Conservation (phyloP, 2,888 invertebrate genomes). For the Caenorhabditis macrosperma region DNA sequence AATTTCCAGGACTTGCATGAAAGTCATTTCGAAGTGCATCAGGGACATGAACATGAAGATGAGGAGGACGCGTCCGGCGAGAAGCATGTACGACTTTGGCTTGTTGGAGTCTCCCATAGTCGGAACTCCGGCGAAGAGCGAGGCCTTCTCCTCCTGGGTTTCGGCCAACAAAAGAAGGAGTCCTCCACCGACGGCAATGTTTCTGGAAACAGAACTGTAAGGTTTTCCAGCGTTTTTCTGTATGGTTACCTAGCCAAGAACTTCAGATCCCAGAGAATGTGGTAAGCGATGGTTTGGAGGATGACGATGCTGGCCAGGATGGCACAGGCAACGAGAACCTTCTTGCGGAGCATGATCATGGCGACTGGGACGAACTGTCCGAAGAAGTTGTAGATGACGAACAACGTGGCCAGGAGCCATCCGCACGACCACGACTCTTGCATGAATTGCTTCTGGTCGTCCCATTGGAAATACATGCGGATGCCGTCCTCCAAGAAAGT, state of each 20-base stretch:
- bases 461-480: constrained; percentile 95
- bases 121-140: constrained; percentile 91
- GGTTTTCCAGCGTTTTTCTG: too few species aligned
- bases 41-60: constrained; percentile 99
- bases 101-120: constrained; percentile 84
- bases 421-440: constrained; percentile 88
- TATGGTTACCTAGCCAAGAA: constrained; percentile 87
- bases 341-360: constrained; percentile 93
- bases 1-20: constrained; percentile 87
- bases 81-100: constrained; percentile 95
- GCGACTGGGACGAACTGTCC: constrained; percentile 96
- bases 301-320: constrained; percentile 95
- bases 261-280: constrained; percentile 98
- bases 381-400: constrained; percentile 94
- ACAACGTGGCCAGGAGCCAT: constrained; percentile 91
- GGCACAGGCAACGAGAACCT: constrained; percentile 88
- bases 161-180: constrained; percentile 96
- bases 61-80: constrained; percentile 93
- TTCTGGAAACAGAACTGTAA: constrained; percentile 83
- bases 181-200: constrained; percentile 97
- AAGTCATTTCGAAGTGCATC: constrained; percentile 92
- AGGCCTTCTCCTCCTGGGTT: constrained; percentile 81
- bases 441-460: constrained; percentile 81
- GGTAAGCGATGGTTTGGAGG: constrained; percentile 86
- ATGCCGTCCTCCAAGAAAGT: constrained; percentile 99